These are phyloP conservation scores for Pempheris klunzingeri DNA, from an alignment of 2,797 vertebrate species.

Conservation along the genomic window DNA sequence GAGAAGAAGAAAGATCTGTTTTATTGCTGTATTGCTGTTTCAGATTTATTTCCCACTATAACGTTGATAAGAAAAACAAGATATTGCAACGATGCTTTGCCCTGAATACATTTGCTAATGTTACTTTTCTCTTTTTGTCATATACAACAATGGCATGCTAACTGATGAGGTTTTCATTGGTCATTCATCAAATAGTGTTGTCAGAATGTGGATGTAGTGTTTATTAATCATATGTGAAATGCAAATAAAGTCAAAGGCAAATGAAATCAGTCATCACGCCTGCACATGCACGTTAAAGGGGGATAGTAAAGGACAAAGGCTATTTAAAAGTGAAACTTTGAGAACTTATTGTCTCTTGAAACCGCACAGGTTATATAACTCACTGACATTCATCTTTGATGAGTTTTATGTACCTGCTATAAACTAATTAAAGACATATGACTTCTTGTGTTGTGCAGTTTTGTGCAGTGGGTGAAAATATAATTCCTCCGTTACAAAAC, in stretches of 20 bases:
- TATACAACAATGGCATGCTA: conserved; percentile 27
- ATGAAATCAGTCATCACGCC: conserved; percentile 36
- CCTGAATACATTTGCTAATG: neutral
- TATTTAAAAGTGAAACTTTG: conserved; percentile 71
- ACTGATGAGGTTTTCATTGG: conserved; percentile 38
- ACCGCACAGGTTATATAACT: conserved; percentile 23
- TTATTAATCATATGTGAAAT: conserved; percentile 48
- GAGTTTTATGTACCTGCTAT: neutral
- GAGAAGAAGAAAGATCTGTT: neutral
- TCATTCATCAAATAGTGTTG: conserved; percentile 47
- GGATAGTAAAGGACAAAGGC: conserved; percentile 16
- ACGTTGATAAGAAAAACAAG: no score
- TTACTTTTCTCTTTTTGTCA: conserved; percentile 21
- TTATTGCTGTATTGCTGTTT: neutral
- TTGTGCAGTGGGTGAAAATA: neutral
- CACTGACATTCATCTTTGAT: conserved; percentile 11
- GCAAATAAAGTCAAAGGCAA: no score
- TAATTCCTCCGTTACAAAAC: no score
- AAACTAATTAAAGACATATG: neutral
- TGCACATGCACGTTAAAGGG: neutral
- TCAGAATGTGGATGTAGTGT: conserved; percentile 36
- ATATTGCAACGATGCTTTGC: neutral
- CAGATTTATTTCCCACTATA: neutral
- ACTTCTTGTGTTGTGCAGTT: neutral
- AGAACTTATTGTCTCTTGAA: conserved; percentile 22